Conservation (phyloP, 2,797 vertebrate genomes). For the Oreortyx pictus region DNA sequence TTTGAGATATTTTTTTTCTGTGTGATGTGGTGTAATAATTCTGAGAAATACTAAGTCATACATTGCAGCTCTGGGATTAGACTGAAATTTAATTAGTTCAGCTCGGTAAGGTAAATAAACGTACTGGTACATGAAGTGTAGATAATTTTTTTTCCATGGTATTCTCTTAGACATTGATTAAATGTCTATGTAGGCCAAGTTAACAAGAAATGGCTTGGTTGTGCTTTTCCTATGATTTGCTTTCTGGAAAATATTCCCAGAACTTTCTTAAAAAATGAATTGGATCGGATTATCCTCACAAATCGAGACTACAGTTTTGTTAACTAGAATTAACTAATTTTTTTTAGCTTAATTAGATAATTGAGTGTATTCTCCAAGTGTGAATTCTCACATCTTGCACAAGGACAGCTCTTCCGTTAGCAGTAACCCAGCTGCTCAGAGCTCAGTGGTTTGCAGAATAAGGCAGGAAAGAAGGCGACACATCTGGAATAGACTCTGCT, state of each 20-base stretch:
- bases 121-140: neutral
- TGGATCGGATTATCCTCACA: neutral
- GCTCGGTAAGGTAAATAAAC: conserved; percentile 4
- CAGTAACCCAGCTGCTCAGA: neutral
- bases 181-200: neutral
- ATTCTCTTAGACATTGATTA: neutral
- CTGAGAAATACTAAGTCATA: neutral
- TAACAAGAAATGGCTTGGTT: conserved; percentile 14
- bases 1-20: neutral
- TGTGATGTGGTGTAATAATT: neutral
- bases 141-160: neutral
- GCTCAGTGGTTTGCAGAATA: neutral
- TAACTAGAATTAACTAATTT: neutral
- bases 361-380: neutral
- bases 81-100: neutral
- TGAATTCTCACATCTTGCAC: neutral
- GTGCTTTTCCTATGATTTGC: neutral
- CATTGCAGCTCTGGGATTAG: neutral
- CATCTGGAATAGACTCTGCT: neutral
- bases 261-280: neutral
- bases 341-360: neutral
- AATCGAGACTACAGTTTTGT: neutral
- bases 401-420: neutral
- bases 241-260: neutral
- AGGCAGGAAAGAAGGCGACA: conserved; percentile 5